Conservation (phyloP, 2,888 invertebrate genomes). For the Cataglyphis rosenhaueri region DNA sequence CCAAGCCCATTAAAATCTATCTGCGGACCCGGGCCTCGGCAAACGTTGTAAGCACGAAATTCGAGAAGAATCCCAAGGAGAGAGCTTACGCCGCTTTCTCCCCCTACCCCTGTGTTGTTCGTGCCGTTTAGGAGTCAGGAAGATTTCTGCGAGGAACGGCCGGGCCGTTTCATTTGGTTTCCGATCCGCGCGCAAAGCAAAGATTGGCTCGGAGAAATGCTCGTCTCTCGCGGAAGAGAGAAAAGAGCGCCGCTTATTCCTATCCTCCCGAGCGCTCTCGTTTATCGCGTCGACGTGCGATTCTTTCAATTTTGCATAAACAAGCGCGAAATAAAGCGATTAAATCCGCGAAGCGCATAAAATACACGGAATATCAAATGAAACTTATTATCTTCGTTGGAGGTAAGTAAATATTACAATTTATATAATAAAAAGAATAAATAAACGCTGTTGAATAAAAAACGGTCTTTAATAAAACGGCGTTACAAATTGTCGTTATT, state of each 20-base stretch:
- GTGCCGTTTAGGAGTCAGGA: slow-evolving; percentile 22
- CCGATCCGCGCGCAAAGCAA: slow-evolving; percentile 34
- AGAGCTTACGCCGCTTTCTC: slow-evolving; percentile 27
- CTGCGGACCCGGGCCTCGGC: slow-evolving; percentile 61
- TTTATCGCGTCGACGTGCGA: slow-evolving; percentile 27
- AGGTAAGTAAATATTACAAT: neutral
- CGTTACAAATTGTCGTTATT: slow-evolving; percentile 47
- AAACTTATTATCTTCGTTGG: neutral
- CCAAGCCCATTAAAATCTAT: slow-evolving; percentile 84
- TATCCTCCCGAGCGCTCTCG: neutral
- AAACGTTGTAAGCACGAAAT: slow-evolving; percentile 77
- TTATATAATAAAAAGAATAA: neutral
- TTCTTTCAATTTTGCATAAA: slow-evolving; percentile 12
- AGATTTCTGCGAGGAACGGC: slow-evolving; percentile 42
- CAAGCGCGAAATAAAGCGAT: slow-evolving; percentile 4
- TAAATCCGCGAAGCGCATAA: neutral
- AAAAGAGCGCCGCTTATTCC: neutral
- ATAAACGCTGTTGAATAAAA: neutral
- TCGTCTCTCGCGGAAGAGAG: slow-evolving; percentile 34
- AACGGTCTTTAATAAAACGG: slow-evolving; percentile 21
- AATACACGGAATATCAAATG: slow-evolving; percentile 6
- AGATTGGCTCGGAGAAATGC: slow-evolving; percentile 43
- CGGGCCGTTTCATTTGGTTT: neutral
- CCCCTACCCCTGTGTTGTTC: neutral
- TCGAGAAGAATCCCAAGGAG: slow-evolving; percentile 78